Evolutionary conservation across 1,140 invertebrate genomes (phyloP).

Genomic region (Chrysomallon squamiferum): DNA sequence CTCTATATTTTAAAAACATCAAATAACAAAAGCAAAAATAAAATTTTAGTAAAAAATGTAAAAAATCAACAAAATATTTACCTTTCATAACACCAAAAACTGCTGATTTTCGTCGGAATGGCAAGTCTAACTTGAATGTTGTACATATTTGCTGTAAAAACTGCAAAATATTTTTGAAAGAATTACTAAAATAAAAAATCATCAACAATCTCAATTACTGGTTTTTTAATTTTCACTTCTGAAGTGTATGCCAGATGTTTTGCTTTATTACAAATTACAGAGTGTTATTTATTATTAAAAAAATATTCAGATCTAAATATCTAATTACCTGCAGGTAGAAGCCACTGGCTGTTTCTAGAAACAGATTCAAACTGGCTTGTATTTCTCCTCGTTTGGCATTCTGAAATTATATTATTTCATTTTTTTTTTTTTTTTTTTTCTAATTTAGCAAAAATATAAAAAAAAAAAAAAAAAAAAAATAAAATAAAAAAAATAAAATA

Average conservation of each 20-base stretch:
- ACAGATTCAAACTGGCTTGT: slow-evolving; percentile 78
- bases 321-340: slow-evolving; percentile 80
- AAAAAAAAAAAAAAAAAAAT: slow-evolving; percentile 1
- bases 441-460: not conserved
- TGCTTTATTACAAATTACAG: no score
- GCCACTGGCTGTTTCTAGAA: slow-evolving; percentile 82
- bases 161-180: slow-evolving; percentile 56
- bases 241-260: no score
- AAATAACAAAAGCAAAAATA: no score
- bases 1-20: no score
- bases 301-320: no score
- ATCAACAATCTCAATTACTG: no score
- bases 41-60: no score
- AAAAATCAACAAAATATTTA: no score
- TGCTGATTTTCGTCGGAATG: slow-evolving; percentile 69
- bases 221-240: no score
- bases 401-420: slow-evolving; percentile 64
- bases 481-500: not conserved
- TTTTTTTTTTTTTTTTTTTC: no score
- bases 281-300: no score
- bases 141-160: slow-evolving; percentile 82
- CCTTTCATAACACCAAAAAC: slow-evolving; percentile 64
- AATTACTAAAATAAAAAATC: no score
- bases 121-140: slow-evolving; percentile 80
- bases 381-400: slow-evolving; percentile 76